Percentiles rank a stretch among this genome's conserved stretches.
Conservation (phyloP, 1,140 invertebrate species). For the Lanistes nyassanus region DNA sequence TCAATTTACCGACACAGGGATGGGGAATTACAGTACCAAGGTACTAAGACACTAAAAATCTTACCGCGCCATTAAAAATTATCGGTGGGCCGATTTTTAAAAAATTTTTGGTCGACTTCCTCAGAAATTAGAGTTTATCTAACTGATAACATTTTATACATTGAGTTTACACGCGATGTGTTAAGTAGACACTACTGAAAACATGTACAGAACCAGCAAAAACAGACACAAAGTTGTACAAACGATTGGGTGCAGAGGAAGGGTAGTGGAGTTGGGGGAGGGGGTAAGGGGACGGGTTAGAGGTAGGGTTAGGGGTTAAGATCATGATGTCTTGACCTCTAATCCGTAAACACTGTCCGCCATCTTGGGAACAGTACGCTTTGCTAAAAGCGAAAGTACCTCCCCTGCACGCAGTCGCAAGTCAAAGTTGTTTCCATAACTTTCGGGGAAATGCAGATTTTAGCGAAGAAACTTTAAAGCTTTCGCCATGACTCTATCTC, state of each 20-base stretch:
- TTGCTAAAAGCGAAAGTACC: not conserved
- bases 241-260: not conserved
- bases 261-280: not conserved
- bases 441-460: not conserved
- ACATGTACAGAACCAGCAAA: not conserved
- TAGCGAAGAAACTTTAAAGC: no score
- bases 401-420: not conserved
- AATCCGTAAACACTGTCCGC: not conserved
- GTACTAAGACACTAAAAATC: no score
- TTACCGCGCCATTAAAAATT: not conserved
- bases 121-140: not conserved
- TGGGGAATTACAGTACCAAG: no score
- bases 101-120: no score
- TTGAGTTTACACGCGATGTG: not conserved
- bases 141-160: not conserved
- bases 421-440: not conserved
- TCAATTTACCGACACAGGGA: no score
- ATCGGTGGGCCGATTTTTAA: not conserved
- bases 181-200: not conserved
- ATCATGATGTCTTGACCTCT: no score
- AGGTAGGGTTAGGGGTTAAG: no score
- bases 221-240: not conserved
- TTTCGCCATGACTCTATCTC: no score
- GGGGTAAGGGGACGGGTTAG: constrained; percentile 1
- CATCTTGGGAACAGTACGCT: not conserved